Base-by-base conservation (phyloP, 2,113 vertebrate genomes). In the Psophia crepitans region DNA sequence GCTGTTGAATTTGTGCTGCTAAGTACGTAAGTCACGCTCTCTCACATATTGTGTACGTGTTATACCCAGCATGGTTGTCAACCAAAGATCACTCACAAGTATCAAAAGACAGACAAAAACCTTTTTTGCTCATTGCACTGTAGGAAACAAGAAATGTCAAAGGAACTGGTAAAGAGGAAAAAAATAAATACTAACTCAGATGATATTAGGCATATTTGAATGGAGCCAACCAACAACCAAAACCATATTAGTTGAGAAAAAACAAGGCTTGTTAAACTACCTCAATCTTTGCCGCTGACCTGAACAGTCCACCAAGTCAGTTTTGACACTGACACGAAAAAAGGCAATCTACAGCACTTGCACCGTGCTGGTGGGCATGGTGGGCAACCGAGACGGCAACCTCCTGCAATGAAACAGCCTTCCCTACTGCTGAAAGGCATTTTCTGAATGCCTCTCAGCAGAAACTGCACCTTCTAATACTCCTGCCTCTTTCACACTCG, bases 1-100 rank as follows among this genome's bases (percentile, higher is more conserved):
- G 37, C 7, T 22, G 37, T 8, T 41, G 32, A 33, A 24, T 48
- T 17, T 44, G 56, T 44, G 53, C 46, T 33, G 73, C 9, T 37
- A 44, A 80, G n/a, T 17, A 26, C 8, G 1, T 14, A 69, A 73
- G 21, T 33, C 30, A 35, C 0, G 1, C 27, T 46, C 39, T 73
- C 6, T 32, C 22, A 65, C 1, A 3, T 27, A 23, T 14, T 1
- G 2, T 18, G 8, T 9, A 22, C 1, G 2, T 7, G 24, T 68
- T 48, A 58, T 5, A 27, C 35, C 58, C 53, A 74, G 32, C 43
- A 48, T 0, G 0, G 28, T 1, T 56, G 28, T 20, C 61, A 49
- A 26, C 21, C 49, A 51, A 60, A 69, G 22, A 64, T 18, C 69
- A 70, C 6, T 56, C 33, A 48, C 1, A 14, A 51, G 24, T 11